Conservation (phyloP, 2,888 invertebrate species). For the Drosophila trichaetosa region DNA sequence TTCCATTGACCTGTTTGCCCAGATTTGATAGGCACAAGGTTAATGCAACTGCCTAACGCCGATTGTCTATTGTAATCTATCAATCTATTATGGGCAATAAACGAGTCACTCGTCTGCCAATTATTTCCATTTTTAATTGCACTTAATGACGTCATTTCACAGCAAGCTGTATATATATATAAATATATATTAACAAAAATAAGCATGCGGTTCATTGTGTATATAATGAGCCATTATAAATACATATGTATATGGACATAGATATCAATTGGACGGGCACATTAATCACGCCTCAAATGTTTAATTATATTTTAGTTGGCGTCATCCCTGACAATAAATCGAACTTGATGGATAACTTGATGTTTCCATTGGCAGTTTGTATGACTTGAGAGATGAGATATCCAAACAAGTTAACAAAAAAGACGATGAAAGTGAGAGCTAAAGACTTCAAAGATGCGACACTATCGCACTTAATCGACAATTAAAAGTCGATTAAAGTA, state of each 20-base stretch:
- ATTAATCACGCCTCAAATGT: constrained; percentile 14
- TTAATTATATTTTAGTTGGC: constrained; percentile 1
- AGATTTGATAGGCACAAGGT: constrained; percentile 20
- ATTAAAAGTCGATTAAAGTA: not conserved
- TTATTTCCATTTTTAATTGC: constrained; percentile 43
- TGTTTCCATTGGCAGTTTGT: not conserved
- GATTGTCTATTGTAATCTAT: constrained; percentile 23
- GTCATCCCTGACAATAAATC: not conserved
- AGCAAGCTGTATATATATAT: not conserved
- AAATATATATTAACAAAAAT: constrained; percentile 7
- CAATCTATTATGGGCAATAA: constrained; percentile 5
- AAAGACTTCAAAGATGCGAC: not conserved
- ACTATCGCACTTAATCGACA: not conserved
- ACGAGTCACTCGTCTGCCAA: not conserved
- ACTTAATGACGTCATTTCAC: constrained; percentile 43
- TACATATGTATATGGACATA: not conserved
- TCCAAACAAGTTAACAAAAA: not conserved
- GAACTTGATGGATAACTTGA: not conserved
- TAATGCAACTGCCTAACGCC: constrained; percentile 1
- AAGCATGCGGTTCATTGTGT: constrained; percentile 7
- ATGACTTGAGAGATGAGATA: not conserved
- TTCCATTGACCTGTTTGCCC: constrained; percentile 19
- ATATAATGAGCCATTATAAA: constrained; percentile 20
- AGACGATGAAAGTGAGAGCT: not conserved
- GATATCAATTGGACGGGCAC: not conserved